Conservation (phyloP, 2,888 invertebrate genomes). For the Caenorhabditis angaria region DNA sequence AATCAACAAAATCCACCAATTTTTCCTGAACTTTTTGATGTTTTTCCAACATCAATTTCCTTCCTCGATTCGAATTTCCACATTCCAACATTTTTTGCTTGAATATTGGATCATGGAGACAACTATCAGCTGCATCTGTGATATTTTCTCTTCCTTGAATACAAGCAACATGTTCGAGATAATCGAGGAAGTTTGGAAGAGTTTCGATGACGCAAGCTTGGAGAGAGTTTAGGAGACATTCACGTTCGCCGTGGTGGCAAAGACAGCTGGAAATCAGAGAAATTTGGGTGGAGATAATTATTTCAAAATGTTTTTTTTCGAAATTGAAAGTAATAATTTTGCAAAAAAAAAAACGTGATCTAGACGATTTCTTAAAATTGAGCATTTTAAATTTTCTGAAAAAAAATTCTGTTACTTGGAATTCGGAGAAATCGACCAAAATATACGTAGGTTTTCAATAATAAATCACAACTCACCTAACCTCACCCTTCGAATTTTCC, state of each 20-base stretch:
- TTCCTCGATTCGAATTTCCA: constrained; percentile 25
- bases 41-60: constrained; percentile 23
- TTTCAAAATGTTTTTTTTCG: not conserved
- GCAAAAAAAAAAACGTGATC: no score
- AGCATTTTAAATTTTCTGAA: not conserved
- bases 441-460: not conserved
- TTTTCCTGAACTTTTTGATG: constrained; percentile 20
- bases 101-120: constrained; percentile 15
- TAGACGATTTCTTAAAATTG: not conserved
- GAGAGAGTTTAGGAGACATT: constrained; percentile 37
- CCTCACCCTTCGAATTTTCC: constrained; percentile 14
- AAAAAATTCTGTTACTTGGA: constrained; percentile 4
- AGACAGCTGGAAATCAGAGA: constrained; percentile 26
- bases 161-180: constrained; percentile 31
- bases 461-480: not conserved
- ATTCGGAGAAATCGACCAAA: no score
- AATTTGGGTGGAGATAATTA: not conserved
- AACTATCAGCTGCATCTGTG: constrained; percentile 23
- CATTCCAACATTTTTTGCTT: constrained; percentile 31
- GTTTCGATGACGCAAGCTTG: constrained; percentile 36
- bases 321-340: no score
- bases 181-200: constrained; percentile 34
- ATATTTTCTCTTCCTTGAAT: constrained; percentile 40
- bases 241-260: constrained; percentile 38
- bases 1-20: constrained; percentile 25